Evolutionary conservation across 2,888 invertebrate species (phyloP).

Genomic region (Athetis lepigone): DNA sequence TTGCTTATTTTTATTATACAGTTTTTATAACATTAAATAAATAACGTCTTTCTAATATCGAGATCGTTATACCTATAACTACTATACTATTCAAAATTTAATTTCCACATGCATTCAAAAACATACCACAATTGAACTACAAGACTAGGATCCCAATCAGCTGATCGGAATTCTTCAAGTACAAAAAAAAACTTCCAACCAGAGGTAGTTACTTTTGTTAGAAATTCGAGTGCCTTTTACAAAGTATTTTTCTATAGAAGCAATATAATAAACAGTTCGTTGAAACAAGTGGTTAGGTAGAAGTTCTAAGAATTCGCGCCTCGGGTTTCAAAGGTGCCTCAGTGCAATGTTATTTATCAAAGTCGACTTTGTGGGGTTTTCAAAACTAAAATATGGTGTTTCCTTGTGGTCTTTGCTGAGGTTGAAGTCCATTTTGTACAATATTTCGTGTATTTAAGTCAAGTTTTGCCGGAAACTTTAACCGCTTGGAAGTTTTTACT

Average conservation of each 20-base stretch:
- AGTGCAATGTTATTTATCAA: constrained; percentile 33
- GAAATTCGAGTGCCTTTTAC: constrained; percentile 20
- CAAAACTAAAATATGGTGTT: constrained; percentile 26
- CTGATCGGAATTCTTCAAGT: constrained; percentile 8
- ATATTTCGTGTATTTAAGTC: constrained; percentile 25
- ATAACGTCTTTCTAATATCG: too few relatives aligned
- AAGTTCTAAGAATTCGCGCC: constrained; percentile 52
- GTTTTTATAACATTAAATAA: too few relatives aligned
- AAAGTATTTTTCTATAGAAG: constrained; percentile 57
- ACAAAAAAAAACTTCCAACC: neutral
- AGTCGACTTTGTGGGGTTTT: constrained; percentile 25
- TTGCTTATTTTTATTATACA: too few relatives aligned
- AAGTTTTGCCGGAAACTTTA: too few relatives aligned
- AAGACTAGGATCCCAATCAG: constrained; percentile 26
- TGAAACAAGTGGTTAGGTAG: constrained; percentile 58
- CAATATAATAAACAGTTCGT: constrained; percentile 52
- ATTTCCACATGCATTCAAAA: neutral
- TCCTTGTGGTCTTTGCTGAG: constrained; percentile 31
- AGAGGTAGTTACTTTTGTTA: neutral
- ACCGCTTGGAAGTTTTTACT: too few relatives aligned
- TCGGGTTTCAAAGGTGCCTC: constrained; percentile 55
- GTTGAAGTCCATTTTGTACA: constrained; percentile 34
- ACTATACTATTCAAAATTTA: neutral
- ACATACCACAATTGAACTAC: constrained; percentile 4
- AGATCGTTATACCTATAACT: too few relatives aligned